Evolutionary conservation across 2,888 invertebrate species (phyloP).

Genomic region (Eutolmus rufibarbis): DNA sequence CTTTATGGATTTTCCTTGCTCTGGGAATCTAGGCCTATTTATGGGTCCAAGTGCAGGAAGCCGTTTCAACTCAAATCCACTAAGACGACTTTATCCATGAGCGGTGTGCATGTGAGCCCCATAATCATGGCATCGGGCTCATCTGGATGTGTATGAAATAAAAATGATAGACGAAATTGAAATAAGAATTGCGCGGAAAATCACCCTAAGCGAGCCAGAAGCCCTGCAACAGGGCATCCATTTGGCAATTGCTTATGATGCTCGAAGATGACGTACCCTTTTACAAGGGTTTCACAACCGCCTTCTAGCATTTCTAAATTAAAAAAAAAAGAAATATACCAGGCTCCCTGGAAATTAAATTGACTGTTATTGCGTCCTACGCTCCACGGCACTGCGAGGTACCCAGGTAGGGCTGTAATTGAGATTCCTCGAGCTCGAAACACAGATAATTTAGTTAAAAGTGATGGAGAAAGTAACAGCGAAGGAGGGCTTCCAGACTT

Average conservation of each 20-base stretch:
- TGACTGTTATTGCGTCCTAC: background rate
- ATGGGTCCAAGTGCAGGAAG: background rate
- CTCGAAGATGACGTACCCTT: background rate
- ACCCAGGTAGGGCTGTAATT: background rate
- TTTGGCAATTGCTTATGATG: background rate
- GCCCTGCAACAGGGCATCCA: background rate
- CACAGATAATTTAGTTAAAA: slow-evolving; percentile 13
- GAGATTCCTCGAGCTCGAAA: background rate
- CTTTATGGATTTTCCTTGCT: slow-evolving; percentile 31
- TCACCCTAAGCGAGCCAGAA: background rate
- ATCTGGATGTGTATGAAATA: background rate
- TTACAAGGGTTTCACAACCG: background rate
- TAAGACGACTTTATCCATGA: background rate
- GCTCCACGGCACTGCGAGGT: background rate
- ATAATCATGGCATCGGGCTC: background rate
- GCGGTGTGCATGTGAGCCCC: background rate
- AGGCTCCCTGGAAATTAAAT: background rate
- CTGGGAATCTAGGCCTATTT: slow-evolving; percentile 8
- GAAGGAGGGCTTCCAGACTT: background rate
- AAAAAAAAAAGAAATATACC: background rate
- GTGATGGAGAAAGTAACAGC: background rate
- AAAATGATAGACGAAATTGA: background rate
- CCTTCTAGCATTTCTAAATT: background rate
- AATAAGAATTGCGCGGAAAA: background rate
- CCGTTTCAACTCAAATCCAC: background rate